Base-by-base conservation (phyloP, 2,113 vertebrate species). In the Corythaixoides concolor region DNA sequence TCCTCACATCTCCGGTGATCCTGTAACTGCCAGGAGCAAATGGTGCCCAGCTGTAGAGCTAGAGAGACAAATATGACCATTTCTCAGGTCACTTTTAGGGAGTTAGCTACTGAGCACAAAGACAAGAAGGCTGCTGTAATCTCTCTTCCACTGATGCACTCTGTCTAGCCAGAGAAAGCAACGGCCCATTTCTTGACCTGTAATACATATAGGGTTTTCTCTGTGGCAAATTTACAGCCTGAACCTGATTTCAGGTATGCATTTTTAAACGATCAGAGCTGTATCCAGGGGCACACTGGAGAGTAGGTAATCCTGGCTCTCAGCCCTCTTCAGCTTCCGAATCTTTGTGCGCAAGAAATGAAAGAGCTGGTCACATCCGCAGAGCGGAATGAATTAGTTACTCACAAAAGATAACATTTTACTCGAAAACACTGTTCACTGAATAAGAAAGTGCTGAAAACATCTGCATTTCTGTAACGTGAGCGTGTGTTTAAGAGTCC, bases 351-450 rank as follows among this genome's bases (percentile, higher is more conserved):
- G 7, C 5, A 19, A 66, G 59, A 69, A 85, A 72, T 47, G 52
- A 78, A 74, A 88, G 72, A 72, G 80, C 43, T 26, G 85, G 23
- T 77, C 88, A 45, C 92, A 70, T 72, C 76, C 39, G 1, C 60
- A 15, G 43, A 53, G 62, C 5, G 85, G 67, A 70, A 93, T 55
- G 63, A 82, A 75, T 60, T 23, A 59, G 28, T 37, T 69, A 23
- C 43, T 58, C 55, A 76, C 81, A 85, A 90, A 96, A 93, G 49
- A 68, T 20, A 94, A 70, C 73, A 26, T 90, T 94, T 91, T 53
- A 64, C 66, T 56, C 30, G 6, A 69, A 24, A 76, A 64, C 3
- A 4, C 22, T 5, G 58, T 23, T 89, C 62, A 26, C n/a, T 17
- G 19, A 81, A 33, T 21, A 21, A 35, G 41, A 10, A 59, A 94